Base-by-base conservation (phyloP, 35 echinoderm and acorn worm species). In the Anneissia japonica region DNA sequence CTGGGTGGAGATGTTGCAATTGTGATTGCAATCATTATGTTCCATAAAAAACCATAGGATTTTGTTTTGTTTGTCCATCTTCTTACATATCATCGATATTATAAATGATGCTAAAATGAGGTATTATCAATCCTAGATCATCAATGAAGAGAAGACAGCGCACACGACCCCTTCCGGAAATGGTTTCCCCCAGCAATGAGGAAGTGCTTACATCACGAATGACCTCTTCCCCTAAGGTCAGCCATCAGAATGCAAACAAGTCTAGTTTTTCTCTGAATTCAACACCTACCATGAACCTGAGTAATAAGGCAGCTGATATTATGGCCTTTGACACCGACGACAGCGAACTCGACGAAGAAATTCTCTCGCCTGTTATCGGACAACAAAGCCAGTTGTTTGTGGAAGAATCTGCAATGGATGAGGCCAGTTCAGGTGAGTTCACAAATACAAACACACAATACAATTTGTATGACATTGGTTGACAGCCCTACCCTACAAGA, bases 271-370 rank as follows among this genome's bases (percentile, higher is more conserved):
- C 14, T 64, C 10, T 64, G 51, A 64, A 64, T 64, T 94, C 80
- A 94, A 83, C 84, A 76, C 83, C 39, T 77, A 79, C 74, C 85
- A 90, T 55, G 73, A 77, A 46, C 26, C 37, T 83, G 34, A 91
- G 83, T 76, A 76, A 85, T n/a, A 83, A 82, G 39, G 95, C 96
- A 45, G 93, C 81, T 74, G 89, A 94, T 12, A 99, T 99, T 84
- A 99, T 99, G 89, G 89, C 92, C 4, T 99, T 99, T 46, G 92
- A 94, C 72, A 89, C 96, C 4, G 96, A 99, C 36, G 96, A 99
- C 36, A 94, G 91, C n/a, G 96, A 99, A 30, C 89, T 92, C 13
- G 83, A 89, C 21, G 94, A 85, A 31, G 94, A 93, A 31, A 75
- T 90, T 1, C 90, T 82, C 31, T 83, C 79, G 16, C 84, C 87